These are phyloP conservation scores for Ascaphus truei DNA, from an alignment of 2,113 vertebrate species.

Conservation along the genomic window DNA sequence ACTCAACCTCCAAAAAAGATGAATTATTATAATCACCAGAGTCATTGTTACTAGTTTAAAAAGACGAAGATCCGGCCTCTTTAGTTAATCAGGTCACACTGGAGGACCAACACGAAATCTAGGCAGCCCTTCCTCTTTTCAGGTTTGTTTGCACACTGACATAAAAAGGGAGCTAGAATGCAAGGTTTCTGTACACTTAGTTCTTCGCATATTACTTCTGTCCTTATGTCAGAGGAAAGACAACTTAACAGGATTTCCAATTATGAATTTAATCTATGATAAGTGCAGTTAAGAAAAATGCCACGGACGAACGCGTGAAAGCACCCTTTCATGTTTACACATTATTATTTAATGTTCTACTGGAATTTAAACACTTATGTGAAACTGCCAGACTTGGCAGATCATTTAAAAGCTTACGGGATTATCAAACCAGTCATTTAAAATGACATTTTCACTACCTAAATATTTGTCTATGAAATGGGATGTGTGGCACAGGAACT, in stretches of 20 bases:
- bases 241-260: conserved; percentile 19
- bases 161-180: background rate
- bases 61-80: too few species aligned
- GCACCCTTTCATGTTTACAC: conserved; percentile 45
- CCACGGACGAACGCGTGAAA: conserved; percentile 9
- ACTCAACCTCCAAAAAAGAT: too few species aligned
- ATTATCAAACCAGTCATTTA: conserved; percentile 70
- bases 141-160: background rate
- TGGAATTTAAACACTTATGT: conserved; percentile 53
- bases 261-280: conserved; percentile 23
- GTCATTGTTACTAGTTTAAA: too few species aligned
- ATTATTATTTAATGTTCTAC: conserved; percentile 50
- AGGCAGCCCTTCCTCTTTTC: too few species aligned
- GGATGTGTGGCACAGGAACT: conserved; percentile 57
- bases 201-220: background rate
- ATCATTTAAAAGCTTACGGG: conserved; percentile 72
- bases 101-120: too few species aligned
- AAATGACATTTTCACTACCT: conserved; percentile 71
- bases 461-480: conserved; percentile 80
- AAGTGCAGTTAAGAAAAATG: conserved; percentile 16
- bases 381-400: conserved; percentile 64
- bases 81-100: too few species aligned
- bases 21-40: too few species aligned
- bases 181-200: background rate
- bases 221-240: conserved; percentile 2